Base-by-base conservation (phyloP, 2,797 vertebrate genomes). In the Trachurus trachurus region DNA sequence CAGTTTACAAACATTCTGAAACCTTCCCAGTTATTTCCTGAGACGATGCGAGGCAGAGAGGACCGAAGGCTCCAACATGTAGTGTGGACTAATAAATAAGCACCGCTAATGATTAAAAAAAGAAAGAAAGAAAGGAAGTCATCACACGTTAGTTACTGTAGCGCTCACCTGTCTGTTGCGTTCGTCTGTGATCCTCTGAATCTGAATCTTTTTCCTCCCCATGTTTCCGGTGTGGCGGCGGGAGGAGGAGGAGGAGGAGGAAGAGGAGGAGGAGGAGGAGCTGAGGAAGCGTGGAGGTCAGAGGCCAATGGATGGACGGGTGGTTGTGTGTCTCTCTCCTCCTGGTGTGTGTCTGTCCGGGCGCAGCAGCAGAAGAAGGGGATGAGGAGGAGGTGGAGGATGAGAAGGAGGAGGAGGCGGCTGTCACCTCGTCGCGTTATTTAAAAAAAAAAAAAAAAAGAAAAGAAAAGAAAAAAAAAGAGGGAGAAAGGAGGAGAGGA, bases 151-250 rank as follows among this genome's bases (percentile, higher is more conserved):
- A 26, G n/a, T n/a, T n/a, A n/a, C n/a, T n/a, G n/a, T 0, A 22
- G 22, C 7, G 16, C 96, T 91, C 0, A 98, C 98, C 98, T 99
- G 98, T 89, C 97, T 96, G 88, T 99, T 99, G 91, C 98, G 96
- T 87, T 99, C 98, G 5, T 99, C 98, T 0, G 98, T 98, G 95
- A 99, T 99, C 95, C 98, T 94, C 93, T 99, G 98, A 88, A 99
- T 99, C 95, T 99, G 98, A 82, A 99, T 99, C 96, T 99, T 99
- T 97, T 99, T 99, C 84, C 98, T 97, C 95, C 98, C 98, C 98
- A 99, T 99, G 91, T 93, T 97, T 94, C 82, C 87, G 89, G 81
- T 86, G 84, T 72, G 56, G 80, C 63, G 82, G 90, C 84, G 89
- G 89, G 89, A 92, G 94, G 85, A 82, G 82, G 31, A 34, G 31